phyloP scores from a whole-genome alignment of 2,113 vertebrate genomes.

The Apaloderma vittatum region DNA sequence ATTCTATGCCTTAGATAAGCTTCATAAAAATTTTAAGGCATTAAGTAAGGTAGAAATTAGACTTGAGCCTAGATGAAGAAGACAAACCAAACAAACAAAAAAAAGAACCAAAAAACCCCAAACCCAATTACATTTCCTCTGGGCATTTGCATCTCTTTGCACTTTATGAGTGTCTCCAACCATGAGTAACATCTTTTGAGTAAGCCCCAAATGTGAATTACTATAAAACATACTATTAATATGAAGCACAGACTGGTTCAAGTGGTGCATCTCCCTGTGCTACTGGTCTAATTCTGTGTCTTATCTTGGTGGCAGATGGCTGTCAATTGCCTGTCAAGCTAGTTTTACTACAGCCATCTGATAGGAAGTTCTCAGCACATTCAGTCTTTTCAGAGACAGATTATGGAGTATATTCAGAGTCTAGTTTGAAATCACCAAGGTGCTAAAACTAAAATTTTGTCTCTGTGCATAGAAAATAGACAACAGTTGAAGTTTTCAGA shows the following conservation, averaged over 20 bases:
- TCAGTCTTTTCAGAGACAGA: not conserved
- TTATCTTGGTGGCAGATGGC: not conserved
- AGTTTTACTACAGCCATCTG: not conserved
- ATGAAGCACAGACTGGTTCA: not conserved
- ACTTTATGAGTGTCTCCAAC: not conserved
- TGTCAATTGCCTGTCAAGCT: not conserved
- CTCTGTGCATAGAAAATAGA: not conserved
- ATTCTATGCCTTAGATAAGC: not conserved
- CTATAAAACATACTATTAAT: not conserved
- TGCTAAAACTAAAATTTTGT: not conserved
- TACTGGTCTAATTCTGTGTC: not conserved
- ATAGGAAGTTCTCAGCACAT: not conserved
- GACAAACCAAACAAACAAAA: not conserved
- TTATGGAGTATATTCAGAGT: not conserved
- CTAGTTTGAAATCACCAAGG: not conserved
- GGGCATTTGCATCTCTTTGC: not conserved
- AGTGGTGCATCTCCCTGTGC: not conserved
- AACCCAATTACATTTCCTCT: slow-evolving; percentile 7
- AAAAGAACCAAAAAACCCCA: not conserved
- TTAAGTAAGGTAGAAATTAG: slow-evolving; percentile 1
- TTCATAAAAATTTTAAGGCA: not conserved
- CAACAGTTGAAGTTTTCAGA: not conserved
- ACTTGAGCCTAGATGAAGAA: not conserved
- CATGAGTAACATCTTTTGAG: not conserved
- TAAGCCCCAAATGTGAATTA: not conserved